Conservation (phyloP, 2,888 invertebrate genomes). For the Spilarctia lutea region DNA sequence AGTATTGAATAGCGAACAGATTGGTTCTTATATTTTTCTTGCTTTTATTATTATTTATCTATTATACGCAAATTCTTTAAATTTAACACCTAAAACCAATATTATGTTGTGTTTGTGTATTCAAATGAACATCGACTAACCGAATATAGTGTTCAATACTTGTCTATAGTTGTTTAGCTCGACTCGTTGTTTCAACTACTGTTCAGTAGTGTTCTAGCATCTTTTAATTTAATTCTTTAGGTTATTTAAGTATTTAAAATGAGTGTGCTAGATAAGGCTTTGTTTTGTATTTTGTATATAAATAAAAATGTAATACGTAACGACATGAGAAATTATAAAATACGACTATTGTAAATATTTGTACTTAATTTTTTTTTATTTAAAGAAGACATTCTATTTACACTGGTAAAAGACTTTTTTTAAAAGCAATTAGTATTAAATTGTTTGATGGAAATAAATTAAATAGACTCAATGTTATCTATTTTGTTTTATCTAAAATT, state of each 20-base stretch:
- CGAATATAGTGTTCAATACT: not conserved
- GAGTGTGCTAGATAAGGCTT: conserved; percentile 30
- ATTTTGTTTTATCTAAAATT: not conserved
- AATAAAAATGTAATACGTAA: conserved; percentile 40
- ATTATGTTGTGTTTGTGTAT: not conserved
- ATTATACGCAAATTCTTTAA: not conserved
- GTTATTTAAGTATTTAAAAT: conserved; percentile 29
- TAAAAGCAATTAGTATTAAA: conserved; percentile 37
- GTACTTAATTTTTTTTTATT: conserved; percentile 23
- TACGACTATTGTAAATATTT: conserved; percentile 31
- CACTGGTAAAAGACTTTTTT: conserved; percentile 25
- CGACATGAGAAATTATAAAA: conserved; percentile 28
- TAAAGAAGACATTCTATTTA: conserved; percentile 26
- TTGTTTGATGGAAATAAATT: conserved; percentile 36
- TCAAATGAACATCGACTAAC: not conserved
- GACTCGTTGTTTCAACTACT: conserved; percentile 8
- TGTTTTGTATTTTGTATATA: conserved; percentile 51
- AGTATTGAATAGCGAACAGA: not conserved
- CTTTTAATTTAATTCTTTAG: conserved; percentile 23
- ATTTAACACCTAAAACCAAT: not conserved
- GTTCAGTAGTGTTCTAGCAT: conserved; percentile 24
- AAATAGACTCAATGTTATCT: conserved; percentile 25
- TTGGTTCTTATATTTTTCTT: not conserved
- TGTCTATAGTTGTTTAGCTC: not conserved
- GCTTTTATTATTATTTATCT: not conserved